Conservation (phyloP, 2,113 vertebrate species). For the Nymphicus hollandicus region DNA sequence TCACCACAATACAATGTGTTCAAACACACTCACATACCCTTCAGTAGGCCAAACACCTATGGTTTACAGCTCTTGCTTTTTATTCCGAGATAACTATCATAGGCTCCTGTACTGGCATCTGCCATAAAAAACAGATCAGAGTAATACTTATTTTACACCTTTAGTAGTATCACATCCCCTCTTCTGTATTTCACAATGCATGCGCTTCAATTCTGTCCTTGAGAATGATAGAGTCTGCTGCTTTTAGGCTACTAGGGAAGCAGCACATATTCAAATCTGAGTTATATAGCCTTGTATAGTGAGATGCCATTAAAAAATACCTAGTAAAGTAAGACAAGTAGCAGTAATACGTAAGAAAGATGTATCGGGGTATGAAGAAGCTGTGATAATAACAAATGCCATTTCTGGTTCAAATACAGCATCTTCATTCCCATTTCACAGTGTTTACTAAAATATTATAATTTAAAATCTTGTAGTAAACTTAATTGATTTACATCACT, state of each 20-base stretch:
- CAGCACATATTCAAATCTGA: background rate
- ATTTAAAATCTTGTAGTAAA: background rate
- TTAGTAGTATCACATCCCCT: background rate
- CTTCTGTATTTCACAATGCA: background rate
- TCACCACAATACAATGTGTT: background rate
- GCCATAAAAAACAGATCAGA: background rate
- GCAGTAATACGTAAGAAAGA: background rate
- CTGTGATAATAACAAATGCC: background rate
- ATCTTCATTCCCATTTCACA: background rate
- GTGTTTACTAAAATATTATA: background rate
- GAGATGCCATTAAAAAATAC: background rate
- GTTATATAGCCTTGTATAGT: accelerated
- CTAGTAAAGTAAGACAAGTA: background rate
- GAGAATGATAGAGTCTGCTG: background rate
- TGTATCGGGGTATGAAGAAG: background rate
- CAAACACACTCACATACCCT: background rate
- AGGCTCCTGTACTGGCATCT: background rate
- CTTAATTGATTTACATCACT: background rate
- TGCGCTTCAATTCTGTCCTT: background rate
- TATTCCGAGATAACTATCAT: background rate
- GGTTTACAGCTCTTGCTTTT: background rate
- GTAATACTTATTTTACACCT: background rate
- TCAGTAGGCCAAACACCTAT: background rate
- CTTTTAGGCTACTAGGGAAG: background rate
- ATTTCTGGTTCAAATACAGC: background rate